These are phyloP conservation scores for Ceratina calcarata DNA, from an alignment of 1,140 invertebrate genomes.

Conservation along the genomic window DNA sequence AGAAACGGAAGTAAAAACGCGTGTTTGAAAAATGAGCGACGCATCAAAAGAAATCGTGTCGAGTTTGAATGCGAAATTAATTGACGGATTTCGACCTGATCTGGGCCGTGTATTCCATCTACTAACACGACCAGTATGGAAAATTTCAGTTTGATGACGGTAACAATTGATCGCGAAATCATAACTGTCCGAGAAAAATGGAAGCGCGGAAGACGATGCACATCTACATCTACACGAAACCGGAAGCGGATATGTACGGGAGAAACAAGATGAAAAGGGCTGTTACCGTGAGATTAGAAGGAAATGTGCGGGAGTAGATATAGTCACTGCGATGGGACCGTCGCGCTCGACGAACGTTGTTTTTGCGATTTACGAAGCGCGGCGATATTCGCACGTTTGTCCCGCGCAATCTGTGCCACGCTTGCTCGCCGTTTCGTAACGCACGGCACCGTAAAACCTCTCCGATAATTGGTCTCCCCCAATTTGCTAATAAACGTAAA, in stretches of 20 bases:
- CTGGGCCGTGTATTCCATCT: conserved; percentile 4
- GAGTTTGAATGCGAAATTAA: conserved; percentile 28
- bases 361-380: conserved; percentile 63
- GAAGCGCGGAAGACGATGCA: conserved; percentile 21
- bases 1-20: background rate
- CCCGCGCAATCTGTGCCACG: conserved; percentile 54
- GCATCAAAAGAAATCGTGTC: conserved; percentile 19
- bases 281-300: background rate
- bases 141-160: conserved; percentile 50
- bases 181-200: background rate
- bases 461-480: conserved; percentile 33
- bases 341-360: conserved; percentile 59
- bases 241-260: conserved; percentile 53
- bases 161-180: too few species aligned
- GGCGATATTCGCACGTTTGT: conserved; percentile 60
- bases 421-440: conserved; percentile 10
- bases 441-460: too few species aligned
- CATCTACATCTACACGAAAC: conserved; percentile 55
- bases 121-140: conserved; percentile 44
- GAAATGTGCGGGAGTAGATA: background rate
- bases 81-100: conserved; percentile 1
- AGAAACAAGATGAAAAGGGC: conserved; percentile 43
- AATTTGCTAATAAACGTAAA: too few species aligned
- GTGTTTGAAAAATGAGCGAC: background rate
- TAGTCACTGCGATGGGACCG: conserved; percentile 54